Base-by-base conservation (phyloP, 2,888 invertebrate species). In the Autographa gamma region DNA sequence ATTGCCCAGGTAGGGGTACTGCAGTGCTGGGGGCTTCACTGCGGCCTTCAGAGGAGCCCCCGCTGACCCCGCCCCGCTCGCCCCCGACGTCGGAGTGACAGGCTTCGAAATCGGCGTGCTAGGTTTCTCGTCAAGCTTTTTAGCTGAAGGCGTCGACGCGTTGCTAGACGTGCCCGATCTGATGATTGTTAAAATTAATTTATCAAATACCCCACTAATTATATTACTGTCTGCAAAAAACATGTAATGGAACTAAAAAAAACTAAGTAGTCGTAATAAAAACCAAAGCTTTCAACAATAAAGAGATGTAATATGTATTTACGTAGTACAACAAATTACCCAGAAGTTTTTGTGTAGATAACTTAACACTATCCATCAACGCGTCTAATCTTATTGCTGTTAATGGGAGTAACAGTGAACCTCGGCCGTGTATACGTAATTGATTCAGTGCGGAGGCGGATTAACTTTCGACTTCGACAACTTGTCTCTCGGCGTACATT, bases 71-170 rank as follows among this genome's bases (percentile, higher is more conserved):
- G 96, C 96, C 64, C 96, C 93, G 75, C 96, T 96, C 68, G 96
- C 95, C 60, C 97, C 97, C 3, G 96, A 96, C 19, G 98, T 98
- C 5, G 98, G 98, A 54, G 98, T 98, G 74, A 98, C 98, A 8
- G 98, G 97, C 95, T 98, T 99, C 16, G 98, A 98, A 84, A 98
- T 98, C 7, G 98, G 98, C 38, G 99, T 98, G 77, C 98, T 97
- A 13, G 98, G 98, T 92, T 98, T 98, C 87, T 98, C 98, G 91
- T 98, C 98, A 91, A 98, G 95, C 91, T 98, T 98, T 92, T 98
- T 98, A 78, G 98, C 97, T 72, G 98, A 98, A 1, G 98, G 98
- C 43, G 98, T 98, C 84, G 98, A 98, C n/a, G 98, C 98, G 90
- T 98, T 98, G 86, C 98, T 98, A 73, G 98, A 98, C 52, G 98